These are phyloP conservation scores for Drosophila vallismaia DNA, from an alignment of 2,888 invertebrate species.

Conservation along the genomic window DNA sequence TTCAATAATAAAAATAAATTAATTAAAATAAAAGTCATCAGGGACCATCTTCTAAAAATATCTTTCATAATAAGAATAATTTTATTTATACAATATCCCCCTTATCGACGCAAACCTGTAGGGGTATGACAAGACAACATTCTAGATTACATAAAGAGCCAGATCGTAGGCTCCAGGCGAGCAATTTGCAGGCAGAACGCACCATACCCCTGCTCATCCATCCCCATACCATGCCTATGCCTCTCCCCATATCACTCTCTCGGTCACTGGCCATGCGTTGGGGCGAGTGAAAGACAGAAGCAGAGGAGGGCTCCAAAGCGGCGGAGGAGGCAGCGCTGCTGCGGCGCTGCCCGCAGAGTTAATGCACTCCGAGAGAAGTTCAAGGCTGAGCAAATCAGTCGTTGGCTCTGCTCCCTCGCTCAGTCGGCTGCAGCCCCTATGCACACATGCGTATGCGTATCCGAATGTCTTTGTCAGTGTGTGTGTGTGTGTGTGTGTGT, in stretches of 20 bases:
- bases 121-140: constrained; percentile 51
- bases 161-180: constrained; percentile 30
- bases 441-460: constrained; percentile 1
- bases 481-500: constrained; percentile 1
- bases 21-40: neutral
- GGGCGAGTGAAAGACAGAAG: constrained; percentile 5
- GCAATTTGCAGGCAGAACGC: constrained; percentile 36
- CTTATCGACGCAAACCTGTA: constrained; percentile 3
- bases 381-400: constrained; percentile 83
- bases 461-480: constrained; percentile 1
- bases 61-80: neutral
- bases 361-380: constrained; percentile 84
- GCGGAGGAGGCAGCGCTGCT: constrained; percentile 21
- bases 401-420: constrained; percentile 60
- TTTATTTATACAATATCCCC: neutral
- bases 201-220: neutral
- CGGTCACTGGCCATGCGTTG: constrained; percentile 33
- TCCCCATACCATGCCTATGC: neutral
- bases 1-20: neutral
- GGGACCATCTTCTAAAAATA: neutral
- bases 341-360: constrained; percentile 70
- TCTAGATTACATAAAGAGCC: constrained; percentile 69
- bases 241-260: constrained; percentile 5
- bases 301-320: constrained; percentile 28
- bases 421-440: constrained; percentile 51